Conservation (phyloP, 2,888 invertebrate species). For the Athalia cordata region DNA sequence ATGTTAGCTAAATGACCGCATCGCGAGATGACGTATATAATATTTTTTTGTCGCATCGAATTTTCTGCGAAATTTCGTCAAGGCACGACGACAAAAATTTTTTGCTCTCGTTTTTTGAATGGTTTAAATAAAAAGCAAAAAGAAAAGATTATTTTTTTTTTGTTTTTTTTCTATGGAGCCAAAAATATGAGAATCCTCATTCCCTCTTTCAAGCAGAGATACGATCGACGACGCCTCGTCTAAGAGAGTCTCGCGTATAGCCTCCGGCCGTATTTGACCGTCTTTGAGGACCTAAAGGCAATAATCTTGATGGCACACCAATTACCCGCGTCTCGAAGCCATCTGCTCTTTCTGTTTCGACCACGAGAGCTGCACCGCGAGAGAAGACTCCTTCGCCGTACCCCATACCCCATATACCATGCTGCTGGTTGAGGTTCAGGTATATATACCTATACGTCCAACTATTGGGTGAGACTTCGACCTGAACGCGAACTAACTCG, state of each 20-base stretch:
- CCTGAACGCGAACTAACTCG: constrained; percentile 15
- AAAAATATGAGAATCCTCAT: constrained; percentile 28
- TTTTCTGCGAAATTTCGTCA: too few species aligned
- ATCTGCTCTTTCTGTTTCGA: constrained; percentile 65
- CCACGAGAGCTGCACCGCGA: constrained; percentile 27
- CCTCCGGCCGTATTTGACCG: constrained; percentile 43
- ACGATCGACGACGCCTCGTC: constrained; percentile 42
- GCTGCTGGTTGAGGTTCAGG: too few species aligned
- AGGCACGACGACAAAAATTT: too few species aligned
- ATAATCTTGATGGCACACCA: constrained; percentile 69
- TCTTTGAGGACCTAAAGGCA: constrained; percentile 61
- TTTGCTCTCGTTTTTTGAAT: too few species aligned
- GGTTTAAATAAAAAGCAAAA: too few species aligned
- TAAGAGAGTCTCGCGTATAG: constrained; percentile 19
- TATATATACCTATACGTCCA: too few species aligned
- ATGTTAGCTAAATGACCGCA: too few species aligned
- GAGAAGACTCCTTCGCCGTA: constrained; percentile 16
- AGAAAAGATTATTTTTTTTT: too few species aligned
- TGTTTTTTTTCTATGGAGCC: too few species aligned
- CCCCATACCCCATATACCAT: background rate
- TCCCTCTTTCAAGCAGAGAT: constrained; percentile 14
- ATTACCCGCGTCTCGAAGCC: constrained; percentile 72
- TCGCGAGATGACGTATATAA: too few species aligned
- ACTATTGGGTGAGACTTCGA: background rate
- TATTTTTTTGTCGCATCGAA: too few species aligned